Base-by-base conservation (phyloP, 2,797 vertebrate species). In the Hylomyscus alleni region DNA sequence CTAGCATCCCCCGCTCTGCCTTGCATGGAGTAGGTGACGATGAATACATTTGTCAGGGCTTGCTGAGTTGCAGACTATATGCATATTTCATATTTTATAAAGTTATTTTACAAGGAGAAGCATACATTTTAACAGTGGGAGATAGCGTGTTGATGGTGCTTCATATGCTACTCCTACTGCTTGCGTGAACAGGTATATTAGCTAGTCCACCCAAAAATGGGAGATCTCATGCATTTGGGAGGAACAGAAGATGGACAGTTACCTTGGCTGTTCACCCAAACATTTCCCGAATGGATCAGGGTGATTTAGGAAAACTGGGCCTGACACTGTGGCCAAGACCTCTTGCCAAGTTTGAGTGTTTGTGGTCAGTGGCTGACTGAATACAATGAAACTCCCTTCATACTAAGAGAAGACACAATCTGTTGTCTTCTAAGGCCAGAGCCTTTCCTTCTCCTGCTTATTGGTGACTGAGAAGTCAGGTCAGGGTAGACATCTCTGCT, bases 381-480 rank as follows among this genome's bases (percentile, higher is more conserved):
- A 6, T 87, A 47, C 22, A 56, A 91, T 3, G 75, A 91, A 78
- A 97, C 94, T 96, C 88, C 87, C 84, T 87, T 92, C 76, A 54
- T 1, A 90, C 54, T 81, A 52, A 94, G 90, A 93, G 82, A 95
- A 81, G n/a, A 7, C 90, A 87, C 82, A 88, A 69, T 50, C 22
- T 69, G 17, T 77, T 76, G 26, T 91, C 56, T 82, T 89, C 77
- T 14, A 90, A 90, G 67, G 94, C 6, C 44, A 44, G 29, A 90
- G 11, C 37, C 56, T 73, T 93, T 56, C 40, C 40, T 81, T 96
- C 76, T 94, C 86, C 47, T 95, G 40, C 29, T 92, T 77, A 56
- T 40, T 29, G n/a, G 31, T 20, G 7, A 17, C 37, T 93, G 24
- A 1, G 92, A 76, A 58, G 56, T 92, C 85, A 91, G 82, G 83